Evolutionary conservation across 2,797 vertebrate species (phyloP), one percentile per base, ranked within the genome.

Genomic region (Saxicola maurus): DNA sequence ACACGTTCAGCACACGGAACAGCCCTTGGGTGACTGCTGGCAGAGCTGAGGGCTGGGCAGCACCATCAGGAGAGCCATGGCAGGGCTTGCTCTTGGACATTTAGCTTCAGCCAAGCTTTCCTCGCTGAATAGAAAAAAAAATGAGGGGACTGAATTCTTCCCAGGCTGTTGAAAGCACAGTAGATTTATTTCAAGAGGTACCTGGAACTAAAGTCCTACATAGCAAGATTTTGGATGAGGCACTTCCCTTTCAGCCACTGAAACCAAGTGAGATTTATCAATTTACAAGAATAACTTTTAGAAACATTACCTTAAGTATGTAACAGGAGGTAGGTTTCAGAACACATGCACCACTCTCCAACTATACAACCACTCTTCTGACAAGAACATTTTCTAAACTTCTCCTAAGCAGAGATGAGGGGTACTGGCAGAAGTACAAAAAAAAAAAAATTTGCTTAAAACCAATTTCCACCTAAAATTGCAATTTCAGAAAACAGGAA

Each of bases 21-120:
- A 42, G 40, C 52, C 3, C 1, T 6, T 0, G 0, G 0, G 37
- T 2, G 2, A 38, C 5, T 0, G 1, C 13, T 6, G 43, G 31
- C 56, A 78, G 45, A 20, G 25, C 27, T 3, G 1, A 74, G 56
- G 2, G 6, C 9, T 1, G 3, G 10, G 20, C 21, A 43, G 82
- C 18, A n/a, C 15, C 1, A 1, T 0, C 45, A 33, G 0, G 1
- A 13, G 27, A 55, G 20, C 48, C n/a, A 13, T 1, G 7, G 42
- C 7, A 52, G 20, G 11, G 9, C 10, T 68, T 27, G 2, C 2
- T 6, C 59, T 72, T 42, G 12, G 13, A 59, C 9, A 68, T 13
- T 9, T 3, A 33, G 9, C 42, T 28, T 52, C 40, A 80, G 19
- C 8, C 38, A 46, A 43, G 13, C 42, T 35, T 60, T 33, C 19